phyloP scores from a whole-genome alignment of 2,113 vertebrate genomes.

The Hippopotamus amphibius region DNA sequence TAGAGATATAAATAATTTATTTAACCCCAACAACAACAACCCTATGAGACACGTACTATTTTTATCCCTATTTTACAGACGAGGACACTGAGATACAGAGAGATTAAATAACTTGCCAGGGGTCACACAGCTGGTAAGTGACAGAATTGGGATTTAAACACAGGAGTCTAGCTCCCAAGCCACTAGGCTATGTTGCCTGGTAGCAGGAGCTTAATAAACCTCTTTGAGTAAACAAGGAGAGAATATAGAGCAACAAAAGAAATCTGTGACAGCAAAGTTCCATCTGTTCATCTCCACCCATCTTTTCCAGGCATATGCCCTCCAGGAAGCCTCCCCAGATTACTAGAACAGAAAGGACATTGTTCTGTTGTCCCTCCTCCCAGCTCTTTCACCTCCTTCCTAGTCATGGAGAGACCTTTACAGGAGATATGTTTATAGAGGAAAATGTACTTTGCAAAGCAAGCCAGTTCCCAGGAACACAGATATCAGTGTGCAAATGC shows the following conservation, averaged over 20 bases:
- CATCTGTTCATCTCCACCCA: constrained; percentile 35
- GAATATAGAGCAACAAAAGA: constrained; percentile 37
- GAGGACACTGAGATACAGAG: background rate
- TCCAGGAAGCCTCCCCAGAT: constrained; percentile 59
- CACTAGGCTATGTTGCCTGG: background rate
- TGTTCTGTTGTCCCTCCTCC: constrained; percentile 49
- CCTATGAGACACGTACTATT: background rate
- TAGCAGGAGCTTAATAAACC: background rate
- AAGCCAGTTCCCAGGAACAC: constrained; percentile 37
- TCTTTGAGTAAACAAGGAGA: background rate
- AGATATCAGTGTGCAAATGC: background rate
- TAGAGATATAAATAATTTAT: background rate
- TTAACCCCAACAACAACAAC: background rate
- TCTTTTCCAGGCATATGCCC: constrained; percentile 62
- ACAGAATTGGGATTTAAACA: constrained; percentile 16
- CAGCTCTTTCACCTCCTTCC: constrained; percentile 36
- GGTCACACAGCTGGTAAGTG: background rate
- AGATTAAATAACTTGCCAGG: background rate
- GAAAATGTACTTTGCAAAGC: constrained; percentile 36
- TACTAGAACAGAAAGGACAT: constrained; percentile 57
- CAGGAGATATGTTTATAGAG: background rate
- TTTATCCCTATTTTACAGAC: background rate
- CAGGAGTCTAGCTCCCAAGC: background rate
- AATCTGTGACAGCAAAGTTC: constrained; percentile 61
- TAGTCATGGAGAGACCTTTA: background rate